phyloP scores from a whole-genome alignment of 2,113 vertebrate species.

The Rhineura floridana region DNA sequence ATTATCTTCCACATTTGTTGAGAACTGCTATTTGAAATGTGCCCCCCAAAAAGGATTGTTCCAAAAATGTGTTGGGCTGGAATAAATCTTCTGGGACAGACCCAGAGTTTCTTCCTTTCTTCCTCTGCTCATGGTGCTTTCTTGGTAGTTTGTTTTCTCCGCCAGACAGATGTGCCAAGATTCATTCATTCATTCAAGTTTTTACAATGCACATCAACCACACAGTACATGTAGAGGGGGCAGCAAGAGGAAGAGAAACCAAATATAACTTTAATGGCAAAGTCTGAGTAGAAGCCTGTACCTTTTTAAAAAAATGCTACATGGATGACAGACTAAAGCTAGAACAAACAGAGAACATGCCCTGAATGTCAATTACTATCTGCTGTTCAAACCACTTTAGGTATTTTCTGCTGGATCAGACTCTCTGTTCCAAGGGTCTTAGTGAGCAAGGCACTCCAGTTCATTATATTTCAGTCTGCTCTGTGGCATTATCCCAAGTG shows the following conservation, averaged over 20 bases:
- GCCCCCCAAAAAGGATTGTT: no score
- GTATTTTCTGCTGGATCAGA: slow-evolving; percentile 6
- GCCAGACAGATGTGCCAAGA: not conserved
- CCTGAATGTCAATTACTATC: slow-evolving; percentile 21
- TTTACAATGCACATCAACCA: not conserved
- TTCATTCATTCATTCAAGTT: not conserved
- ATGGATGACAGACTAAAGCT: not conserved
- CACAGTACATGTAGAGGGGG: not conserved
- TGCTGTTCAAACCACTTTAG: slow-evolving; percentile 19
- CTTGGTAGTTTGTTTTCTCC: not conserved
- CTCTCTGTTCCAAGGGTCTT: not conserved
- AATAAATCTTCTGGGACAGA: no score
- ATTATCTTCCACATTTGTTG: no score
- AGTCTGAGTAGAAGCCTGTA: not conserved
- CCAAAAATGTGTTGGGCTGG: no score
- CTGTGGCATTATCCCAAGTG: not conserved
- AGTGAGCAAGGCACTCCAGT: not conserved
- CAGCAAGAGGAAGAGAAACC: not conserved
- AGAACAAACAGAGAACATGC: slow-evolving; percentile 8
- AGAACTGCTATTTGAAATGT: no score
- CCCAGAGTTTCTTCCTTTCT: no score
- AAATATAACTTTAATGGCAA: slow-evolving; percentile 16
- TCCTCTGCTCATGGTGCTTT: not conserved
- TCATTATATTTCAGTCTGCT: not conserved
- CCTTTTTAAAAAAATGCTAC: not conserved